Percentiles rank a stretch among this genome's conserved stretches.
These are phyloP conservation scores for Bombylius discolor DNA, from an alignment of 2,888 invertebrate genomes.

Conservation along the genomic window DNA sequence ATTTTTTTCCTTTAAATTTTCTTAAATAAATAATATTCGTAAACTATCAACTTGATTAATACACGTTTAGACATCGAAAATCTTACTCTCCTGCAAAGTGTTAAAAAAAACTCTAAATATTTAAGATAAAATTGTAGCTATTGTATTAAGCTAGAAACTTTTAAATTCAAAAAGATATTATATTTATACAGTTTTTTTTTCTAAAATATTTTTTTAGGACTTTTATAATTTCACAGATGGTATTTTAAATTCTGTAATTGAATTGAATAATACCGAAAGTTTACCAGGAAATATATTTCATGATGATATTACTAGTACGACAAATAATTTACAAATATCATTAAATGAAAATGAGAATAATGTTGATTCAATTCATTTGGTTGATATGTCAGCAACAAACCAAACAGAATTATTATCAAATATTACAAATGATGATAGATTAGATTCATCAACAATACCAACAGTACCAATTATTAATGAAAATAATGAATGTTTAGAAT, in stretches of 20 bases:
- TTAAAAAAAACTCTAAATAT: too few relatives aligned
- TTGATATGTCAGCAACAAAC: constrained; percentile 12
- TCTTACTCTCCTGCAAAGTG: too few relatives aligned
- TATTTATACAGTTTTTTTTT: constrained; percentile 16
- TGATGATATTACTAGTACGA: not conserved
- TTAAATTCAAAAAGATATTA: not conserved
- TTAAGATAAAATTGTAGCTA: too few relatives aligned
- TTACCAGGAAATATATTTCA: constrained; percentile 20
- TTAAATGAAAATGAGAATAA: not conserved
- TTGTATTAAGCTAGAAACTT: too few relatives aligned
- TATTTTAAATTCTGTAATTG: constrained; percentile 21
- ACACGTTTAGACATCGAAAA: too few relatives aligned
- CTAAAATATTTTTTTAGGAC: constrained; percentile 9
- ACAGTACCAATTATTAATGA: constrained; percentile 8
- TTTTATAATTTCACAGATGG: constrained; percentile 26
- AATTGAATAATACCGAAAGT: constrained; percentile 8
- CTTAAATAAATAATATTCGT: too few relatives aligned
- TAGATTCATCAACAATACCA: constrained; percentile 8
- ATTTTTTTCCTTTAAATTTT: too few relatives aligned
- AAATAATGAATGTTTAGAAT: constrained; percentile 22
- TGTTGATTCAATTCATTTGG: not conserved
- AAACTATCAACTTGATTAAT: too few relatives aligned
- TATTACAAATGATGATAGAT: constrained; percentile 22
- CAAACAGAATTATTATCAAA: constrained; percentile 4
- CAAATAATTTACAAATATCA: not conserved